These are phyloP conservation scores for Stigmatopora argus DNA, from an alignment of 2,113 vertebrate genomes.

Conservation along the genomic window DNA sequence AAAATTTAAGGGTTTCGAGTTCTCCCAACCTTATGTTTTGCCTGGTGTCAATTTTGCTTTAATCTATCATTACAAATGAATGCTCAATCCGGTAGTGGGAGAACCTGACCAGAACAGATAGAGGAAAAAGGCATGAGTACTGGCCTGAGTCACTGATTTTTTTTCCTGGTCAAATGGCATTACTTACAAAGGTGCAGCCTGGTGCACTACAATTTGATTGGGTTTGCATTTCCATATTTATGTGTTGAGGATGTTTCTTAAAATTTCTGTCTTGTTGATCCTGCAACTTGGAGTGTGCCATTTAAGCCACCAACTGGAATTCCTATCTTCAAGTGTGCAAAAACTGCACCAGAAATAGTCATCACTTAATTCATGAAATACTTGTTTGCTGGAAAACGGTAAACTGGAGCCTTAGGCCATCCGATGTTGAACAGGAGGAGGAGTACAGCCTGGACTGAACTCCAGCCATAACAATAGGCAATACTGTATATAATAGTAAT, in stretches of 20 bases:
- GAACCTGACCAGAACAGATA: conserved; percentile 2
- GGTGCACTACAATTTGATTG: neutral
- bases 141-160: neutral
- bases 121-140: conserved; percentile 19
- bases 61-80: neutral
- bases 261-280: neutral
- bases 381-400: too few species aligned
- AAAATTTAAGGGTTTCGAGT: conserved; percentile 4
- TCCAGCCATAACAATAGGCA: too few species aligned
- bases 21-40: conserved; percentile 40
- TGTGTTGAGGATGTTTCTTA: neutral
- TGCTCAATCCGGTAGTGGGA: conserved; percentile 12
- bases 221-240: neutral
- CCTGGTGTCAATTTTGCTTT: neutral
- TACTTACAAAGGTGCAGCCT: neutral
- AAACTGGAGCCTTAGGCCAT: too few species aligned
- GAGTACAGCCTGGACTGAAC: too few species aligned
- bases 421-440: too few species aligned
- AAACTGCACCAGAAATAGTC: neutral
- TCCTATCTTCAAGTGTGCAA: neutral
- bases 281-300: neutral
- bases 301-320: neutral
- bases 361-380: too few species aligned
- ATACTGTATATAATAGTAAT: too few species aligned
- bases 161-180: neutral